Evolutionary conservation across 2,113 vertebrate species (phyloP).

Genomic region (Rhabdornis inornatus): DNA sequence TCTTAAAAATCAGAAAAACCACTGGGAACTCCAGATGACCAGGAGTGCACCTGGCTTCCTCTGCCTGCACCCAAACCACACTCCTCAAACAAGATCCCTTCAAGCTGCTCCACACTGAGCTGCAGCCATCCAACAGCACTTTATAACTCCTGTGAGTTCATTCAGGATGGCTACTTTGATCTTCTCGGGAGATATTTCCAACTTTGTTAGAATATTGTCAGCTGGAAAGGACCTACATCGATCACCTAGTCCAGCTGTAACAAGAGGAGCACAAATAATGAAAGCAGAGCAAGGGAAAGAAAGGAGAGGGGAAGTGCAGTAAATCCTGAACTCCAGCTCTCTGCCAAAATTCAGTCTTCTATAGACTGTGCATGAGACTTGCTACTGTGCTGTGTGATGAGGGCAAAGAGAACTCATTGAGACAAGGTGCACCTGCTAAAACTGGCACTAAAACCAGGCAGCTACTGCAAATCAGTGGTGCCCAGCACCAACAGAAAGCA

Average conservation of each 20-base stretch:
- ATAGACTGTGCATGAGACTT: neutral
- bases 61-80: neutral
- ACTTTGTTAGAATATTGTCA: neutral
- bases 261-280: neutral
- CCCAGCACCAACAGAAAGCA: slow-evolving; percentile 19
- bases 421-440: slow-evolving; percentile 50
- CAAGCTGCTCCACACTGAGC: neutral
- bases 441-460: slow-evolving; percentile 20
- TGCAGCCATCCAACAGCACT: neutral
- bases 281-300: neutral
- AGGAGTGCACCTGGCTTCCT: neutral
- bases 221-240: neutral
- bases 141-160: neutral
- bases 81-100: neutral
- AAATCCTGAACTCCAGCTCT: neutral
- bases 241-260: neutral
- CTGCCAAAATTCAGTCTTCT: neutral
- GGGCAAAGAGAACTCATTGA: slow-evolving; percentile 27
- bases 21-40: neutral
- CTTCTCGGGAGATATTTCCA: neutral
- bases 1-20: neutral
- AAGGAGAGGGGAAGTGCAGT: slow-evolving; percentile 1
- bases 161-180: neutral
- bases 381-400: neutral
- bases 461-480: neutral